Conservation (phyloP, 2,113 vertebrate species). For the Odocoileus hemionus region DNA sequence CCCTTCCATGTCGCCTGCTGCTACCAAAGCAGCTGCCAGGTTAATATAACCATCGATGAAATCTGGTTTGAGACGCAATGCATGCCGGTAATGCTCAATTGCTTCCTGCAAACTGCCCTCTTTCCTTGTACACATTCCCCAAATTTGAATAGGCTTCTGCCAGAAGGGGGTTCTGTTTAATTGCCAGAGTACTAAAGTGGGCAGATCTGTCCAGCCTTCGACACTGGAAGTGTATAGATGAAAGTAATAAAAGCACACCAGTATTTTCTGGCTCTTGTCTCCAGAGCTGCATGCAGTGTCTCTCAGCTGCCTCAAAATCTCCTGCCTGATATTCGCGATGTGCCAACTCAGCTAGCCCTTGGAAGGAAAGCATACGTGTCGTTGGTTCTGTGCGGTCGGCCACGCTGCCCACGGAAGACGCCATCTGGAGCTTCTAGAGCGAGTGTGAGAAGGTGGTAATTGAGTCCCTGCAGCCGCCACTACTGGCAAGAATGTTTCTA, state of each 20-base stretch:
- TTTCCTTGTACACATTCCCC: constrained; percentile 98
- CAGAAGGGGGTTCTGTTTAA: constrained; percentile 98
- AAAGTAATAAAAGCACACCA: constrained; percentile 95
- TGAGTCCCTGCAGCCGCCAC: constrained; percentile 52
- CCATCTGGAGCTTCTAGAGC: constrained; percentile 84
- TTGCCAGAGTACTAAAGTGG: constrained; percentile 99
- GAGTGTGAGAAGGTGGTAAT: not conserved
- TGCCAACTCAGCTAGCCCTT: constrained; percentile 99
- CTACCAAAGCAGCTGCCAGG: constrained; percentile 96
- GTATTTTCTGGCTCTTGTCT: constrained; percentile 99
- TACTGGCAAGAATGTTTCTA: constrained; percentile 41
- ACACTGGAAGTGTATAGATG: constrained; percentile 99
- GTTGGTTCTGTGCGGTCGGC: constrained; percentile 99
- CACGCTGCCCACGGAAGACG: constrained; percentile 97
- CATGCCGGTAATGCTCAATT: constrained; percentile 97
- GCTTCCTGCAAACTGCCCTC: constrained; percentile 98
- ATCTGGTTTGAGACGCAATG: constrained; percentile 96
- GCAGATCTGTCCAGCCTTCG: constrained; percentile 99
- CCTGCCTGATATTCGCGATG: constrained; percentile 99
- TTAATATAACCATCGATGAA: constrained; percentile 99
- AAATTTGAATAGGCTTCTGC: constrained; percentile 99
- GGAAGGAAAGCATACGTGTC: constrained; percentile 99
- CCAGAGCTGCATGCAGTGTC: constrained; percentile 99
- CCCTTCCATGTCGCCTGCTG: constrained; percentile 99
- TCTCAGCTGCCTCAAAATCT: constrained; percentile 98